Evolutionary conservation across 1,140 invertebrate genomes (phyloP), one percentile per base, ranked within the genome.

Genomic region (Panonychus citri): DNA sequence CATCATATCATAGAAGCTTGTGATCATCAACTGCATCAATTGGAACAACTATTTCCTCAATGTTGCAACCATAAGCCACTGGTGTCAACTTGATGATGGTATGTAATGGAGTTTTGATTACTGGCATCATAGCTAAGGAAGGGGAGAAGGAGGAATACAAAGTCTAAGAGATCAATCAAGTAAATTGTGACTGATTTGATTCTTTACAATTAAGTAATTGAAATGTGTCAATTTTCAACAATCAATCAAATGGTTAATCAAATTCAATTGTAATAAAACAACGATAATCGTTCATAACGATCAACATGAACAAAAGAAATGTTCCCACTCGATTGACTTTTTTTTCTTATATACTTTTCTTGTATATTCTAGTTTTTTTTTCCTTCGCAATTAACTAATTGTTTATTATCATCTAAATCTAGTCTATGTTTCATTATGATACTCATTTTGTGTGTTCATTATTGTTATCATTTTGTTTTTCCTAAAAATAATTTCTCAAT

Each of bases 31-130:
- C 91, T 61, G 88, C 88, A 59, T 83, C 82, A 42, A 95, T 82
- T 39, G 83, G 80, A 57, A 96, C 71, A 64, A 81, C 79, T 64
- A 95, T 82, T 65, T 85, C 78, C 68, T 96, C 90, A 64, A 91
- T 81, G 66, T 86, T 81, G 73, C 91, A 96, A 27, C 91, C 90
- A 70, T 96, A 96, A n/a, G 93, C 90, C 10, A 91, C 85, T 1
- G 91, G 91, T 13, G 88, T 94, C 60, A 97, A 70, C 71, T 97
- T 98, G 65, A 98, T 93, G 52, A 98, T 82, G 30, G 89, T 90
- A 68, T 99, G 95, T 30, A 99, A 74, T 13, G 94, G 93, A 55
- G 91, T 83, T 39, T 48, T 53, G n/a, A 61, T 61, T 40, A 37
- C 54, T 26, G 59, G 59, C 49, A 60, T 61, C 30, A 55, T 52